A percentile compares a stretch with the other conserved stretches of the same genome.
Evolutionary conservation across 2,888 invertebrate genomes (phyloP).

Genomic region (Tuberolachnus salignus): DNA sequence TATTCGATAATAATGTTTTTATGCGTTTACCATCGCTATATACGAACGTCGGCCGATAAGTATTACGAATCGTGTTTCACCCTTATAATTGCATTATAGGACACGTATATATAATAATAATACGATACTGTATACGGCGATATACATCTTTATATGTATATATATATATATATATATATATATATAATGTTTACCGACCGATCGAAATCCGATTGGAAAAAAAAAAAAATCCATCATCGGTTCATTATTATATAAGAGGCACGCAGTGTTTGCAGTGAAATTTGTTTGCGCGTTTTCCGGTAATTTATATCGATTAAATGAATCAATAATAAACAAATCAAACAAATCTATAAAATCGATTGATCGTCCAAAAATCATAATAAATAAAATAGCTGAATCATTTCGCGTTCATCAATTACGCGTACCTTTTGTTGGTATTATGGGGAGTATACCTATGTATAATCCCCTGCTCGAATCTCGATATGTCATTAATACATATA

Average conservation of each 20-base stretch:
- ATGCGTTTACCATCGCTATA: neutral
- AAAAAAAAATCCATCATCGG: no score
- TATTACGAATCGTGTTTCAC: constrained; percentile 1
- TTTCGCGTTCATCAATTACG: constrained; percentile 38
- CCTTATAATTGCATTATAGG: constrained; percentile 47
- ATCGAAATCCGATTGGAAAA: no score
- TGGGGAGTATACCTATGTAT: neutral
- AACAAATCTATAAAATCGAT: constrained; percentile 30
- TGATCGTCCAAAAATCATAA: constrained; percentile 45
- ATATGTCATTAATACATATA: constrained; percentile 36
- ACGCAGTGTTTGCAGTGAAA: no score
- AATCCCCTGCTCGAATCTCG: constrained; percentile 26
- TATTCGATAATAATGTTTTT: neutral
- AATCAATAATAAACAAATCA: neutral
- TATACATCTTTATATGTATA: no score
- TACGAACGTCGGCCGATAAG: neutral
- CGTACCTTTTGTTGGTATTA: constrained; percentile 32
- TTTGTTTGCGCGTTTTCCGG: neutral
- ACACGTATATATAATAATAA: constrained; percentile 4
- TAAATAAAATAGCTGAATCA: constrained; percentile 35
- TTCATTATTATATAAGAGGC: no score
- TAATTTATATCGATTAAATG: neutral
- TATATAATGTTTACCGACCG: no score
- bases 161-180: no score
- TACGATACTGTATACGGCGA: neutral